Percentiles rank a stretch among this genome's conserved stretches.
Evolutionary conservation across 2,797 vertebrate species (phyloP).

Genomic region (Neosilurus hyrtlii): DNA sequence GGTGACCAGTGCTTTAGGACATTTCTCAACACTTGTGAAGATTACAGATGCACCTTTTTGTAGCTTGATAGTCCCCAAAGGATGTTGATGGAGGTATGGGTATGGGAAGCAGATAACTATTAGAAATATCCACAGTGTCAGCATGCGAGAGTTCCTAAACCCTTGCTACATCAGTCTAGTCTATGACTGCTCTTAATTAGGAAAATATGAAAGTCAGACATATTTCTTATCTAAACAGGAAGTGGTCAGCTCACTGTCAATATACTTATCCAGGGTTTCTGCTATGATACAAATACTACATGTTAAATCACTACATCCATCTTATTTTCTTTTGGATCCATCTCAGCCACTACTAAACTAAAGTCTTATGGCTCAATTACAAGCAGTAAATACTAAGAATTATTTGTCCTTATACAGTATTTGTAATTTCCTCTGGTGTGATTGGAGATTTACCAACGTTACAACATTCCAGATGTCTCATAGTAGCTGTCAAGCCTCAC

Average conservation of each 20-base stretch:
- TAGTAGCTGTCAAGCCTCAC: background rate
- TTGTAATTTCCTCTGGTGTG: background rate
- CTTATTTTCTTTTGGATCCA: background rate
- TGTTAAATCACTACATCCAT: background rate
- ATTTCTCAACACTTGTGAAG: too few species aligned
- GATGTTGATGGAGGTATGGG: too few species aligned
- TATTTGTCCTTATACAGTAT: background rate
- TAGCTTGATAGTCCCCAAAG: too few species aligned
- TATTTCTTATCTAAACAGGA: background rate
- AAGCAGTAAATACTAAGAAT: background rate
- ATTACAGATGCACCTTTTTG: too few species aligned
- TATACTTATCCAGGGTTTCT: background rate
- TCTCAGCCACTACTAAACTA: background rate
- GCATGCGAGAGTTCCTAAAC: background rate
- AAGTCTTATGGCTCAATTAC: background rate
- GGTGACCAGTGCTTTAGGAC: too few species aligned
- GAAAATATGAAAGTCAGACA: background rate
- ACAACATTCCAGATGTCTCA: constrained; percentile 2
- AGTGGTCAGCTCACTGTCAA: background rate
- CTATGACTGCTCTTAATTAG: too few species aligned
- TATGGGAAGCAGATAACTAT: too few species aligned
- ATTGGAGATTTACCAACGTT: background rate
- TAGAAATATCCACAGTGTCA: too few species aligned
- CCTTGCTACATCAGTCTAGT: background rate
- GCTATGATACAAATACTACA: background rate